Evolutionary conservation across 2,888 invertebrate genomes (phyloP).

Genomic region (Metopia argyrocephala): DNA sequence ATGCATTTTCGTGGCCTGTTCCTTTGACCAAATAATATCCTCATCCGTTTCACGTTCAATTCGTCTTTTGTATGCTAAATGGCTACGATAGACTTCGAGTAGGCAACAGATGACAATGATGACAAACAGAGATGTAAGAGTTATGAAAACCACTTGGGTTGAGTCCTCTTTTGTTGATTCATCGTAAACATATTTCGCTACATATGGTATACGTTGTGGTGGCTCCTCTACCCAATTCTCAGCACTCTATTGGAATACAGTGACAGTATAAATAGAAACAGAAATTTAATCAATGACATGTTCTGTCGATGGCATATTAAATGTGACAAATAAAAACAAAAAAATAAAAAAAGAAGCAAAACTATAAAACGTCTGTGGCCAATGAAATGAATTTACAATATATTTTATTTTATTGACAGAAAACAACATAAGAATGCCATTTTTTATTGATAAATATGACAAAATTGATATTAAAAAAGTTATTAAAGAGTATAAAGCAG

Average conservation of each 20-base stretch:
- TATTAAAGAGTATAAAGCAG: too few relatives aligned
- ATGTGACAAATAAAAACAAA: too few relatives aligned
- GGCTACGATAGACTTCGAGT: constrained; percentile 88
- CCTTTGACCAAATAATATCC: constrained; percentile 85
- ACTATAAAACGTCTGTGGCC: too few relatives aligned
- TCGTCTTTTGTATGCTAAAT: constrained; percentile 85
- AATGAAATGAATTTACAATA: too few relatives aligned
- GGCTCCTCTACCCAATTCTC: constrained; percentile 93
- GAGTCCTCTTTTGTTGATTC: constrained; percentile 88
- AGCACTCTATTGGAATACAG: constrained; percentile 80
- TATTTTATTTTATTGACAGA: too few relatives aligned
- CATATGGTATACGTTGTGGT: constrained; percentile 86
- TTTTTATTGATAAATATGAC: too few relatives aligned
- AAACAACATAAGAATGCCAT: too few relatives aligned
- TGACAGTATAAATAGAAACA: constrained; percentile 19
- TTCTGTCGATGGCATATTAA: too few relatives aligned
- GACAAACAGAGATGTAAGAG: constrained; percentile 86
- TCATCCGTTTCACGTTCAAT: constrained; percentile 88
- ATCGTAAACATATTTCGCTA: constrained; percentile 84
- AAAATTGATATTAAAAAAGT: too few relatives aligned
- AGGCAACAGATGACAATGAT: constrained; percentile 83
- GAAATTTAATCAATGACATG: constrained; percentile 40
- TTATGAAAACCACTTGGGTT: constrained; percentile 89
- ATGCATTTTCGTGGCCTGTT: constrained; percentile 85
- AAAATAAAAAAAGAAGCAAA: too few relatives aligned